Conservation (phyloP, 1,140 invertebrate species). For the Drosophila equinoxialis region DNA sequence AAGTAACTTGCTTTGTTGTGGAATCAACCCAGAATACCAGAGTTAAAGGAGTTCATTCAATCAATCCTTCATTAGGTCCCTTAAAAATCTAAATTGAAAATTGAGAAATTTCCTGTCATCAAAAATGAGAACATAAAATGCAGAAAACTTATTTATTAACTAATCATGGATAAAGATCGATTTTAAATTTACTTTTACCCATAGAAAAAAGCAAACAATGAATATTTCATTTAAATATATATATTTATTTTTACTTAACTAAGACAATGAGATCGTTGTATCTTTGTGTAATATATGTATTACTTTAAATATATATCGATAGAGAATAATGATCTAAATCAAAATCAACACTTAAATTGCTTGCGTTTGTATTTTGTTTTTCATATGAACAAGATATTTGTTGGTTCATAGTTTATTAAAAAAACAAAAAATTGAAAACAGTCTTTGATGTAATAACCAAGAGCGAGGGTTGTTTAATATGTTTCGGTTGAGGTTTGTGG, state of each 20-base stretch:
- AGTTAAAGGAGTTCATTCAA: too few relatives aligned
- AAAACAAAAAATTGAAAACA: conserved; percentile 49
- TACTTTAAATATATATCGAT: conserved; percentile 7
- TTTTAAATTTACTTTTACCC: background rate
- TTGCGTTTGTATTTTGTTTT: background rate
- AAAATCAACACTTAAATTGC: conserved; percentile 48
- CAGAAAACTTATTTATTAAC: background rate
- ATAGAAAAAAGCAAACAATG: conserved; percentile 11
- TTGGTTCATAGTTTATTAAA: conserved; percentile 45
- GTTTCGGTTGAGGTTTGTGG: conserved; percentile 20
- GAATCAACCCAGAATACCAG: too few relatives aligned
- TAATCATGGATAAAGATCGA: too few relatives aligned
- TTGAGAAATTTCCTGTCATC: too few relatives aligned
- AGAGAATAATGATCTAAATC: conserved; percentile 28
- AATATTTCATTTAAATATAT: conserved; percentile 31
- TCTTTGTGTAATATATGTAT: conserved; percentile 51
- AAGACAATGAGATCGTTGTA: conserved; percentile 66
- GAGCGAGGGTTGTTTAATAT: conserved; percentile 23
- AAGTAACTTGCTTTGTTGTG: too few relatives aligned
- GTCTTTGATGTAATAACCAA: conserved; percentile 66
- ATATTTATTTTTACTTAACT: conserved; percentile 15
- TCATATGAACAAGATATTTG: conserved; percentile 35
- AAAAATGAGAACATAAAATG: too few relatives aligned
- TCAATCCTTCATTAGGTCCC: too few relatives aligned
- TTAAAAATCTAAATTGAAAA: too few relatives aligned